Base-by-base conservation (phyloP, 2,888 invertebrate genomes). In the Charanyca ferruginea region DNA sequence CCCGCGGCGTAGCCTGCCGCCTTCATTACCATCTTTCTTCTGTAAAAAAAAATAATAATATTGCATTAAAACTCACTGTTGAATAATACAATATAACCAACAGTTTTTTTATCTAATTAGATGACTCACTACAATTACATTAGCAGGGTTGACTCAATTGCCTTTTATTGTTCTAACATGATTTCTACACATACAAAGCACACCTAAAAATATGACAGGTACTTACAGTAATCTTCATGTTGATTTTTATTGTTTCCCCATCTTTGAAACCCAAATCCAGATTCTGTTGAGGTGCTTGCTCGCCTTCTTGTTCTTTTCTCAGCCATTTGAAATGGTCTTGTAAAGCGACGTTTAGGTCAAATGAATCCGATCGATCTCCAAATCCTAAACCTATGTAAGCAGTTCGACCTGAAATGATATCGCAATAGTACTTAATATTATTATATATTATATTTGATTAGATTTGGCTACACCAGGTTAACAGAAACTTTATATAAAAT, bases 221-320 rank as follows among this genome's bases (percentile, higher is more conserved):
- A 86, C 93, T 92, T 96, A 98, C 98, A 77, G 98, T 98, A 79
- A 99, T 98, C 95, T 98, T 98, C 98, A 99, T 98, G 90, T 99
- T 99, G 71, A 99, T 99, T 96, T 99, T 99, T 80, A 99, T 99
- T 1, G 99, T 99, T 96, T 99, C 99, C 22, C 99, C 99, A 88
- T 99, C 99, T 90, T 99, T 99, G 91, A 99, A 99, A 54, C 99
- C 98, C 61, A 99, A 96, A 96, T 99, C 99, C 47, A 99, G 95
- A 84, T 98, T 97, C 83, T 97, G 97, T 69, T 97, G 97, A 11
- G 98, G 97, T 70, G 96, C 96, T 82, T 97, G 96, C 86, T 98
- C 98, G 64, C 96, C 97, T 85, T 97, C 96, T 85, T 97, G 97
- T 89, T 98, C 98, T 86, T 98, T 98, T 90, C 98, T 98, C 51